Base-by-base conservation (phyloP, 1,140 invertebrate species). In the Charaxes varanes region DNA sequence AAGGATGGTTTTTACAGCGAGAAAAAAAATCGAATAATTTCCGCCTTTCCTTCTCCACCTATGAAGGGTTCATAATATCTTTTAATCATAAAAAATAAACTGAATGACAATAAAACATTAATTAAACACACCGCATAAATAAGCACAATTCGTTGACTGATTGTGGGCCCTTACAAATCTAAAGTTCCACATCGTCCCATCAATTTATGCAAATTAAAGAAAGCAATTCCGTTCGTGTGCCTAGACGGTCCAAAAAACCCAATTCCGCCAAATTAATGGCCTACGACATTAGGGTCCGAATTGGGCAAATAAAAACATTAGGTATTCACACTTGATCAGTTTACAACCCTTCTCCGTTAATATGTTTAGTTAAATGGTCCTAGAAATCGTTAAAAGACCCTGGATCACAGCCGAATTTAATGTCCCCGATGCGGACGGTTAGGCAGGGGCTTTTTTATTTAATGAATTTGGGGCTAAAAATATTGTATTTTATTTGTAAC, bases 221-320 rank as follows among this genome's bases (percentile, higher is more conserved):
- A 22, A 17, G 4, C 19, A 35, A 24, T 19, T 18, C 17, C 2
- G 13, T 17, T 24, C 37, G 33, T 37, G 28, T 17, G 6, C 6
- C 7, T 2, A 21, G 41, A 21, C 21, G 17, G 14, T 19, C 18
- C 5, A 31, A 43, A 24, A 37, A 40, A 27, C 8, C 16, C 18
- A 11, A 28, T 24, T 34, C 19, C 28, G 15, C 26, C 4, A 44
- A 56, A 47, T 47, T 42, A 51, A 51, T 32, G 33, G 40, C 23
- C 12, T 6, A 23, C 19, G 12, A 53, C 32, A 27, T 46, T 33
- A 46, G 37, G 44, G 50, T 45, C 23, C 26, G 48, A 64, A 61
- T 50, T 41, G 55, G 16, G 43, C 53, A 67, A 73, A 77, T 71
- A 73, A 73, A 73, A 65, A 71, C 72, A 70, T 77, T 69, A 67